Evolutionary conservation across 2,113 vertebrate species (phyloP).

Genomic region (Archocentrus centrarchus): DNA sequence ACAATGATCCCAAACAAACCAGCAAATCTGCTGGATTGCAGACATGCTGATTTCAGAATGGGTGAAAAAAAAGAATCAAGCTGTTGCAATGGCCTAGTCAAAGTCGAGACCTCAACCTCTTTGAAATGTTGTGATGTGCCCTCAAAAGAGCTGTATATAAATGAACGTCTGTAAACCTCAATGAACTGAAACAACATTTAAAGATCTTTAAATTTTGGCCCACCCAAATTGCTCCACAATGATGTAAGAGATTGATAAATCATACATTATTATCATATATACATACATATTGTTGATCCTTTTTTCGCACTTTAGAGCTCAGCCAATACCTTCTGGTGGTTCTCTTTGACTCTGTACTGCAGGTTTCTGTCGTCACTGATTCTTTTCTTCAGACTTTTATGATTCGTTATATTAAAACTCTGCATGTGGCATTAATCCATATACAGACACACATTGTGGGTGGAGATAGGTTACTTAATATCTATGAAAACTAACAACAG

Average conservation of each 20-base stretch:
- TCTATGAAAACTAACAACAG: not conserved
- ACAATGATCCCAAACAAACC: no score
- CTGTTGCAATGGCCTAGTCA: not conserved
- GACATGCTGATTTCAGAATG: not conserved
- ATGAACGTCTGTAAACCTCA: not conserved
- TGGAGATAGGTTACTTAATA: not conserved
- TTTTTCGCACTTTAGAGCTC: not conserved
- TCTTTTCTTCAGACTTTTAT: not conserved
- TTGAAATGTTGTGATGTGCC: not conserved
- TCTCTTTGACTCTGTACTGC: not conserved
- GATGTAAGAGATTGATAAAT: not conserved
- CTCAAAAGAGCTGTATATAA: not conserved
- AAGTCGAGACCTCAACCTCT: not conserved
- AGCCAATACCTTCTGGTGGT: not conserved
- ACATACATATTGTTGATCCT: not conserved
- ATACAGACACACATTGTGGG: not conserved
- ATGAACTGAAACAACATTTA: not conserved
- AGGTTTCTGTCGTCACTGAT: not conserved
- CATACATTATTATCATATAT: not conserved
- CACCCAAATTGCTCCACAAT: accelerated
- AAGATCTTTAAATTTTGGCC: no score
- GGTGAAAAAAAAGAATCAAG: not conserved
- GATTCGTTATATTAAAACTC: not conserved
- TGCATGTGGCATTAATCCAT: not conserved
- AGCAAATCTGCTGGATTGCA: no score